A percentile compares a stretch with the other conserved stretches of the same genome.
Conservation (phyloP, 2,797 vertebrate species). For the Paedocypris micromegethes region DNA sequence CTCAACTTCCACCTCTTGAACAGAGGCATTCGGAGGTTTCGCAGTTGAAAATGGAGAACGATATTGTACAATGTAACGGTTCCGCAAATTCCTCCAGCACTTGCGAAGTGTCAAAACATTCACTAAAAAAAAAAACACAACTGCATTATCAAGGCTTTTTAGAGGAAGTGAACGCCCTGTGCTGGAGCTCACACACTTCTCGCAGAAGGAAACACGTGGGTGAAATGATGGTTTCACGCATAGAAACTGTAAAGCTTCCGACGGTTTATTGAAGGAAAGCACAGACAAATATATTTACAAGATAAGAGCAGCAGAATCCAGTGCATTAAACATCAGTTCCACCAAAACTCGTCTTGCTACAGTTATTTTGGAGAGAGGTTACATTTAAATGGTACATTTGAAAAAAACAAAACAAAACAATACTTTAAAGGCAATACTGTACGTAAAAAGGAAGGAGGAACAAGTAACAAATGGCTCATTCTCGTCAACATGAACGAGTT, state of each 20-base stretch:
- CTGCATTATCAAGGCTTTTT: too few relatives aligned
- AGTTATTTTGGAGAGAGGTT: constrained; percentile 17
- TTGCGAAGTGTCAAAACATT: too few relatives aligned
- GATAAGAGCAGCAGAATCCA: constrained; percentile 29
- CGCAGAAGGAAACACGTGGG: too few relatives aligned
- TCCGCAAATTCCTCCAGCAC: too few relatives aligned
- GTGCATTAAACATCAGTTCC: constrained; percentile 14
- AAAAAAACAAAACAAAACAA: constrained; percentile 12
- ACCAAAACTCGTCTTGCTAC: constrained; percentile 28
- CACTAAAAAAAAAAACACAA: too few relatives aligned
- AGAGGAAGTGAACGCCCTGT: too few relatives aligned
- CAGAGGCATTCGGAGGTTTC: too few relatives aligned
- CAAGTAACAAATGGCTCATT: not conserved
- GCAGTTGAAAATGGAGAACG: too few relatives aligned
- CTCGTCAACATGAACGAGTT: not conserved
- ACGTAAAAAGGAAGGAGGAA: not conserved
- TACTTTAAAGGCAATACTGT: not conserved
- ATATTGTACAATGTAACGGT: too few relatives aligned
- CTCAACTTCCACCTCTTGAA: too few relatives aligned
- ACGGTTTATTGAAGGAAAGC: constrained; percentile 40
- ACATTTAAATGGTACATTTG: constrained; percentile 13
- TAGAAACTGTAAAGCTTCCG: constrained; percentile 4
- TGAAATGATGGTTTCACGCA: too few relatives aligned
- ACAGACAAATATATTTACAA: constrained; percentile 34
- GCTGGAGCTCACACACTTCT: too few relatives aligned